Percentiles rank a stretch among this genome's conserved stretches.
These are phyloP conservation scores for Oncorhynchus kisutch DNA, from an alignment of 2,113 vertebrate genomes.

Conservation along the genomic window DNA sequence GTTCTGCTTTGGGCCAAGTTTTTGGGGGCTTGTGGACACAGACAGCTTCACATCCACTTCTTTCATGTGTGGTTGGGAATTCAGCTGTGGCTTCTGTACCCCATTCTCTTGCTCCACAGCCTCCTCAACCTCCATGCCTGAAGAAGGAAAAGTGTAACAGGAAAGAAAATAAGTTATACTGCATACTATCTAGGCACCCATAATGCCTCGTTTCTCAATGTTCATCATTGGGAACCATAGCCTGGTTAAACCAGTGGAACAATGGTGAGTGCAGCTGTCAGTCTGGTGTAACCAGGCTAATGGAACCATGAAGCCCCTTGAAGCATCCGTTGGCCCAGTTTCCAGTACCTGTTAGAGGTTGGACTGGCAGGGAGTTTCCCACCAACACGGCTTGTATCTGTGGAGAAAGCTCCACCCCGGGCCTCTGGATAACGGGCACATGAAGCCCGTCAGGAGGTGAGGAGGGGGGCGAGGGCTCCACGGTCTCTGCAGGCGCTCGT, in stretches of 20 bases:
- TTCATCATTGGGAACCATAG: neutral
- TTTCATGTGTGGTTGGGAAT: neutral
- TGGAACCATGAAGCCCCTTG: no score
- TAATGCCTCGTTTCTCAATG: no score
- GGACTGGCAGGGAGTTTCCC: neutral
- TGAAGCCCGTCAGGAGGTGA: conserved; percentile 32
- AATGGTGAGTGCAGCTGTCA: neutral
- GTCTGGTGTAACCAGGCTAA: neutral
- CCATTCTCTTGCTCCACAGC: neutral
- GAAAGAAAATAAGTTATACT: neutral
- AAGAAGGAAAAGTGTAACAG: neutral
- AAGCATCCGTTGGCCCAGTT: neutral
- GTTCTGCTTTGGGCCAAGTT: conserved; percentile 12
- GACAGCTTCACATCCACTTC: no score
- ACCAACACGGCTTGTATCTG: conserved; percentile 8
- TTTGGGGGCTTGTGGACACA: conserved; percentile 17
- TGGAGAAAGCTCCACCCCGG: conserved; percentile 47
- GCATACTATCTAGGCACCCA: neutral
- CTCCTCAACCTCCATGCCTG: neutral
- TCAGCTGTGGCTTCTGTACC: neutral
- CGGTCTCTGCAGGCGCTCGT: conserved; percentile 22
- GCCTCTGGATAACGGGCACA: conserved; percentile 65
- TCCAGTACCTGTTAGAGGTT: conserved; percentile 6
- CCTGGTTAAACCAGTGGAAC: neutral
- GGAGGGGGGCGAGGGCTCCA: conserved; percentile 16